Evolutionary conservation across 1,140 invertebrate species (phyloP), one percentile per base, ranked within the genome.

Genomic region (Diabrotica virgifera): DNA sequence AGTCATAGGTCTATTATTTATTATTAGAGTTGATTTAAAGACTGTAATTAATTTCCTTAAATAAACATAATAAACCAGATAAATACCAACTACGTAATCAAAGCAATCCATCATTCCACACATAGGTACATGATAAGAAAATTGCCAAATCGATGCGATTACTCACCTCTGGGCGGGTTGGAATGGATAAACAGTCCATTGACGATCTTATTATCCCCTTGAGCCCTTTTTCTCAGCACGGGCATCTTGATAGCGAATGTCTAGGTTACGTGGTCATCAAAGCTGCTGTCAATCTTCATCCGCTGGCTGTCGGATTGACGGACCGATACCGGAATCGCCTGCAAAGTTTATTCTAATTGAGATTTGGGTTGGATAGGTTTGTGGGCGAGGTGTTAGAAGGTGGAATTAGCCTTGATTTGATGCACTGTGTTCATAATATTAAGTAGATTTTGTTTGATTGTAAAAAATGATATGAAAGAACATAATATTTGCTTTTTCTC

Each of bases 101-200:
- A 24, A 24, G 24, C 24, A 24, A 24, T 24, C 24, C 24, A 24
- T 24, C 24, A 24, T 4, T 24, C 1, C 24, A 24, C 24, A 24
- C 24, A n/a, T n/a, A n/a, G n/a, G n/a, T n/a, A n/a, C n/a, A 24
- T 24, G 24, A 24, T 24, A 24, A 24, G 1, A 24, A 24, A 24
- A 24, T 24, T 24, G 4, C 24, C 24, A 46, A 46, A 46, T 46
- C 38, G n/a, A 38, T 59, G n/a, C n/a, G n/a, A n/a, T n/a, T n/a
- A 77, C 80, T 81, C 77, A 86, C 85, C 70, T 80, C 81, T 83
- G 5, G 85, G 84, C 13, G 80, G 83, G 65, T 80, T 85, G 67
- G 82, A 83, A 71, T 86, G 84, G 6, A 85, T 77, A 64, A 83
- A 86, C 0, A 85, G 71, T 14, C 83, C 83, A 75, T 85, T 84